Conservation (phyloP, 2,113 vertebrate species). For the Eurystomus gularis region DNA sequence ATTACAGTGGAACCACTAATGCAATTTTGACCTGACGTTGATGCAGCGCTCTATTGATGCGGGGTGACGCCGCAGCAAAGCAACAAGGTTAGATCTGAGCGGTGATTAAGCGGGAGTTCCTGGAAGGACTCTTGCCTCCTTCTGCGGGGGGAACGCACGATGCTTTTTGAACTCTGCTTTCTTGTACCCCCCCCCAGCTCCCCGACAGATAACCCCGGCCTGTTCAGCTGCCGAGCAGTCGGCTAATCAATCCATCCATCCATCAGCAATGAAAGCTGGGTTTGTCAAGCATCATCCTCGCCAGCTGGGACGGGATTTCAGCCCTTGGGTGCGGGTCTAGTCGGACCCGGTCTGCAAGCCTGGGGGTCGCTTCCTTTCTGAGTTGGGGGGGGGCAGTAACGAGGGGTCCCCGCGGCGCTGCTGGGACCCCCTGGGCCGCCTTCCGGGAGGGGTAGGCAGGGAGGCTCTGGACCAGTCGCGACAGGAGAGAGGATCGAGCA, state of each 20-base stretch:
- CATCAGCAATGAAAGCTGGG: background rate
- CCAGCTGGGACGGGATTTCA: fast-evolving
- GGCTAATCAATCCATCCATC: background rate
- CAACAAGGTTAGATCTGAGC: background rate
- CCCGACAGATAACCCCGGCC: background rate
- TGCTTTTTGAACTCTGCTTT: too few relatives aligned
- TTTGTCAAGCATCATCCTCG: background rate
- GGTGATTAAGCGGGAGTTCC: background rate
- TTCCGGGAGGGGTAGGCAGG: background rate
- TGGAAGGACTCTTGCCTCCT: background rate
- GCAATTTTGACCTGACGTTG: constrained; percentile 24
- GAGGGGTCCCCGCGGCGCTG: background rate
- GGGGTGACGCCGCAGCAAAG: background rate
- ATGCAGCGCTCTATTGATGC: background rate
- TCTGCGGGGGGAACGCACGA: too few relatives aligned
- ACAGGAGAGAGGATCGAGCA: background rate
- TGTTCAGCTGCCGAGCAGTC: background rate
- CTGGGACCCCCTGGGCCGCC: background rate
- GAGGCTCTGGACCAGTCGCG: background rate
- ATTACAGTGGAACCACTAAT: constrained; percentile 22
- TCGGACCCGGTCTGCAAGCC: fast-evolving
- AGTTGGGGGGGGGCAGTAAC: too few relatives aligned
- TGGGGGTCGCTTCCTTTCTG: background rate
- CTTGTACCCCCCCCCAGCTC: too few relatives aligned
- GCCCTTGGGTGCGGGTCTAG: fast-evolving